Evolutionary conservation across 2,797 vertebrate species (phyloP), one percentile per base, ranked within the genome.

Genomic region (Brotula barbata): DNA sequence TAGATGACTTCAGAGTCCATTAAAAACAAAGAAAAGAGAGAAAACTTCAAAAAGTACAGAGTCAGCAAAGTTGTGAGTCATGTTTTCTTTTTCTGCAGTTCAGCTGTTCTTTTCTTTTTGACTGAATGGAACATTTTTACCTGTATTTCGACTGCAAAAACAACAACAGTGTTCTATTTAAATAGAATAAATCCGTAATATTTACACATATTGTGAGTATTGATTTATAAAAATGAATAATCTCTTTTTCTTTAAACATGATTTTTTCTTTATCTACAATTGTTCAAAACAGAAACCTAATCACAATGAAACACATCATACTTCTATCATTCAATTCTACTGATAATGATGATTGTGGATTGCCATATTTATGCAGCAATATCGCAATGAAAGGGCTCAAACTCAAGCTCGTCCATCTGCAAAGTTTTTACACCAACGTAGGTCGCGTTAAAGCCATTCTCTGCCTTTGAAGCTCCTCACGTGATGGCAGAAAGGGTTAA

Each of bases 111-210:
- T 81, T 73, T 82, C 58, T 81, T 83, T 72, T 84, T 77, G 64
- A 85, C 63, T 83, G 67, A 77, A 87, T 88, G 82, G 71, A 88
- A 89, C 84, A 90, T 88, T 89, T n/a, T 86, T 73, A 87, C 83
- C 84, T 81, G 87, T 85, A 85, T 84, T 86, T 88, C 73, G 86
- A 91, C 89, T 90, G 86, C 87, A 90, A 91, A 90, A 91, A 90
- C 88, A 92, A 88, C 89, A 90, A 92, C 88, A 89, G 86, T 90
- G 89, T 90, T 81, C 87, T 86, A 86, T 89, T 91, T 90, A 89
- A 91, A 89, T 91, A 90, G 89, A 91, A 87, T 89, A 84, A 88
- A 89, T 91, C 82, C 85, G 76, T 90, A 87, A 85, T 90, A 92
- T 91, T 89, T 92, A 92, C 90, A 91, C 84, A 77, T 89, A 89